Evolutionary conservation across 1,140 invertebrate genomes (phyloP), one percentile per base, ranked within the genome.

Genomic region (Tetramorium parvispinum): DNA sequence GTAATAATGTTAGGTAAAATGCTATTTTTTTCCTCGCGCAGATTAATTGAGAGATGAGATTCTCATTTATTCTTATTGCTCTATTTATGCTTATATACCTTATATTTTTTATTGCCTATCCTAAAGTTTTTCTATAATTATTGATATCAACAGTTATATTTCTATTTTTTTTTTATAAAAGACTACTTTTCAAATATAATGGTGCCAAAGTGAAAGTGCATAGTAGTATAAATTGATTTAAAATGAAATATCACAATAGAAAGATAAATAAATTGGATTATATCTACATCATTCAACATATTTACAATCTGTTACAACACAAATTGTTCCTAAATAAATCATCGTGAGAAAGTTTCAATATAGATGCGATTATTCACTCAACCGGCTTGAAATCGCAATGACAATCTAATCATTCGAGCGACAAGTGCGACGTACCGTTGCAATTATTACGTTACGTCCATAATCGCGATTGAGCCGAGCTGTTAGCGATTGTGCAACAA

Each of bases 261-360:
- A 16, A 10, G 16, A 75, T 16, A n/a, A 76, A 24, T 59, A 16
- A 18, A 6, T 40, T 13, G 3, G 3, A 63, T 57, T 24, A 59
- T 24, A 78, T 61, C 16, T 32, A 13, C 11, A 8, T 78, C 18
- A 8, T n/a, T 32, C 8, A 7, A 5, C 24, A 10, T 6, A 51
- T 71, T 77, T 3, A 18, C 27, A 0, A 51, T 66, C 27, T 3
- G 18, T 32, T 21, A 24, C 11, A 24, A 59, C 71, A 5, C 37
- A 73, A 82, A 82, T 71, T 11, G 24, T 82, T 43, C 7, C 24
- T 43, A 7, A 13, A 57, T 68, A 57, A 32, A 82, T 73, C 7
- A 46, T 46, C 18, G 18, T 16, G 37, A 24, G 40, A 75, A 59
- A 46, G 32, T 63, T n/a, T 61, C 13, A 46, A 46, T n/a, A n/a